Evolutionary conservation across 1,140 invertebrate species (phyloP).

Genomic region (Drosophila quadrilineata): DNA sequence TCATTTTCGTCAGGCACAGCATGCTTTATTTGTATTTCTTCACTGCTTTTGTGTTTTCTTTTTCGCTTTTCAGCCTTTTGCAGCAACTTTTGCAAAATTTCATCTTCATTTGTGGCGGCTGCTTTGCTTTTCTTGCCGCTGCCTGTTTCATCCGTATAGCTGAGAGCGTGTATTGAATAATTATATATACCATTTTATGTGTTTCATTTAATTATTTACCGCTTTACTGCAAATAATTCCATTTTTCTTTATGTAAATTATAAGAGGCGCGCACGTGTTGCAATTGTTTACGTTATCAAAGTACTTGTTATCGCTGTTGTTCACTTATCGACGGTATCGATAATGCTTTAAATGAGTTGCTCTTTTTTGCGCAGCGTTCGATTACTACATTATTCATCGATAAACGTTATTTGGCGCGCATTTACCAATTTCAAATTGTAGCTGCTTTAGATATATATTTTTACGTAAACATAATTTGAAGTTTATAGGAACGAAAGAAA

Average conservation of each 20-base stretch:
- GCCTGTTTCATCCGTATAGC: slow-evolving; percentile 46
- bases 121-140: too few species aligned
- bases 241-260: slow-evolving; percentile 36
- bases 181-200: background rate
- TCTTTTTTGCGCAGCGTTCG: background rate
- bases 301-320: slow-evolving; percentile 20
- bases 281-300: slow-evolving; percentile 57
- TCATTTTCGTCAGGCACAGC: background rate
- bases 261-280: slow-evolving; percentile 52
- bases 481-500: too few species aligned
- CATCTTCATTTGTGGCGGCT: slow-evolving; percentile 81
- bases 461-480: too few species aligned
- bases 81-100: slow-evolving; percentile 84
- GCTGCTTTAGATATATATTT: too few species aligned
- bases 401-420: background rate
- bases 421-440: background rate
- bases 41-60: slow-evolving; percentile 53
- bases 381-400: background rate
- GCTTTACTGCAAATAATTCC: slow-evolving; percentile 79
- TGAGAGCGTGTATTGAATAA: background rate
- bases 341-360: background rate
- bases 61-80: slow-evolving; percentile 81
- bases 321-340: background rate
- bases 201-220: slow-evolving; percentile 38
- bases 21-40: slow-evolving; percentile 5